Percentiles rank a stretch among this genome's conserved stretches.
These are phyloP conservation scores for Bolinopsis microptera DNA, from an alignment of 37 sponge, comb jelly and placozoan species.

Conservation along the genomic window DNA sequence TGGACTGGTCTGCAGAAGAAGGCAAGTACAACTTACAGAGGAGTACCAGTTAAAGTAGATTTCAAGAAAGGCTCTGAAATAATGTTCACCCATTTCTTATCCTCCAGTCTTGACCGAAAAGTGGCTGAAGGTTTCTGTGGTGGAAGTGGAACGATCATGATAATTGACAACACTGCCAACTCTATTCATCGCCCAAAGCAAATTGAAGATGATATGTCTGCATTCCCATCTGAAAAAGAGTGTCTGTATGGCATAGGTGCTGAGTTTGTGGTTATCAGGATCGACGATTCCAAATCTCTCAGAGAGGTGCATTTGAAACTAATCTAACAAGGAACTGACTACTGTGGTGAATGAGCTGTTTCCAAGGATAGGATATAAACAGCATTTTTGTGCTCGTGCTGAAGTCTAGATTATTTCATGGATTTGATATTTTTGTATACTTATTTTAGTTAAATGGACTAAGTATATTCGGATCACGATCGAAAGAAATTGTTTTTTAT, in stretches of 20 bases:
- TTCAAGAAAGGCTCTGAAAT: not conserved
- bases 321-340: too few relatives aligned
- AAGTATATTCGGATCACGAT: too few relatives aligned
- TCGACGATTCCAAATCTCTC: not conserved
- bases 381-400: too few relatives aligned
- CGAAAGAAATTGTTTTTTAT: too few relatives aligned
- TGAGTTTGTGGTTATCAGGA: not conserved
- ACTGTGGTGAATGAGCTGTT: too few relatives aligned
- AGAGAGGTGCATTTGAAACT: not conserved
- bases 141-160: not conserved
- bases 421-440: too few relatives aligned
- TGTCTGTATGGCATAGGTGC: not conserved
- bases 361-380: too few relatives aligned
- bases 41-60: not conserved
- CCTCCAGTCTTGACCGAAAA: not conserved
- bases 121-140: not conserved
- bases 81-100: not conserved
- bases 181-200: not conserved
- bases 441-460: too few relatives aligned
- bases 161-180: not conserved
- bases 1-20: not conserved
- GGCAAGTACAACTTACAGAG: not conserved
- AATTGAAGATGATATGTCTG: not conserved
- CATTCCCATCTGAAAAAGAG: not conserved
- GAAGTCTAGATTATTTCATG: too few relatives aligned